These are phyloP conservation scores for Drosophila fulvimacula DNA, from an alignment of 2,888 invertebrate species.

Conservation along the genomic window DNA sequence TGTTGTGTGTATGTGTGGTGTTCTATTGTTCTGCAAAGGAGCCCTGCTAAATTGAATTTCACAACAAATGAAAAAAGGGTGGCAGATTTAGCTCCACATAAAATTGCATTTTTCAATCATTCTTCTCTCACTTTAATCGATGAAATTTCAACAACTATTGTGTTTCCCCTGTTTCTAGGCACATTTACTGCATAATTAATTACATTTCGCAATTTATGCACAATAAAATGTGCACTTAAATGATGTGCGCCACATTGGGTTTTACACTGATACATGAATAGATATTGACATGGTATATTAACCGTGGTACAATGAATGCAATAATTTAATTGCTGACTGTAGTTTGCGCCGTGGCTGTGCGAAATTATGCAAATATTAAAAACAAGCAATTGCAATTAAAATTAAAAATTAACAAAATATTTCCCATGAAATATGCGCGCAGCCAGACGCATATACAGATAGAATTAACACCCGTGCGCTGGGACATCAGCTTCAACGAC, in stretches of 20 bases:
- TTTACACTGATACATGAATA: slow-evolving; percentile 1
- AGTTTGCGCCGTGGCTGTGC: slow-evolving; percentile 16
- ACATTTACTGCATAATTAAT: slow-evolving; percentile 59
- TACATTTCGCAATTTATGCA: slow-evolving; percentile 22
- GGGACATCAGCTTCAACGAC: slow-evolving; percentile 60
- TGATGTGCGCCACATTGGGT: slow-evolving; percentile 18
- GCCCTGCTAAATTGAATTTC: slow-evolving; percentile 65
- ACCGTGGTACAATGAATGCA: slow-evolving; percentile 54
- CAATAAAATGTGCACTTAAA: slow-evolving; percentile 36
- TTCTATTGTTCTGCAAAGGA: slow-evolving; percentile 11
- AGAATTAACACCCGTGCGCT: slow-evolving; percentile 40
- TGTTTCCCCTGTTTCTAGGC: slow-evolving; percentile 47
- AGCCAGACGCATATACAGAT: slow-evolving; percentile 10
- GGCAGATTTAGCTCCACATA: neutral
- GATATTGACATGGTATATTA: slow-evolving; percentile 10
- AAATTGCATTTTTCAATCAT: slow-evolving; percentile 28
- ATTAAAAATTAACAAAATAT: slow-evolving; percentile 78
- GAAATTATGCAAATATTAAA: slow-evolving; percentile 71
- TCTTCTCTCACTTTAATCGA: slow-evolving; percentile 6
- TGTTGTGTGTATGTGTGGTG: slow-evolving; percentile 4
- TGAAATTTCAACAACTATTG: slow-evolving; percentile 1
- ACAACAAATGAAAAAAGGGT: neutral
- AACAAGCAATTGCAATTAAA: slow-evolving; percentile 76
- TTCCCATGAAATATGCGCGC: slow-evolving; percentile 40
- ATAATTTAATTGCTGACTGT: slow-evolving; percentile 58